phyloP scores from a whole-genome alignment of 2,888 invertebrate species.

The Lycophotia porphyrea region DNA sequence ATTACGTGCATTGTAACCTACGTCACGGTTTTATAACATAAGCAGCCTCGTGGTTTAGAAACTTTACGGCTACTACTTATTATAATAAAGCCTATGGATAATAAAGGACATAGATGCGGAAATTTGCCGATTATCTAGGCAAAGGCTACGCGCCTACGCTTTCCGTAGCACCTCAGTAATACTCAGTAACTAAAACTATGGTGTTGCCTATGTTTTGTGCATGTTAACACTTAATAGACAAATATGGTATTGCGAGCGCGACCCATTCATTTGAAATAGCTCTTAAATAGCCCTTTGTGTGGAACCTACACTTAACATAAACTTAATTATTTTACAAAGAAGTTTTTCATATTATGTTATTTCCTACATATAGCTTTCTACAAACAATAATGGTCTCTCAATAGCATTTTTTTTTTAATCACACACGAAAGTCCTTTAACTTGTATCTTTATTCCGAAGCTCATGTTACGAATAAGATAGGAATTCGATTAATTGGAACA shows the following conservation, averaged over 20 bases:
- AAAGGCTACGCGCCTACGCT: not conserved
- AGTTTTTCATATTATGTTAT: not conserved
- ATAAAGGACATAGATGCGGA: not conserved
- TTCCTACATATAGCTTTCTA: not conserved
- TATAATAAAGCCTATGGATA: not conserved
- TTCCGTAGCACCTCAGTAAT: slow-evolving; percentile 3
- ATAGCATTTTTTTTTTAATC: not conserved
- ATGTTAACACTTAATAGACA: not conserved
- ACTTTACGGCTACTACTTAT: slow-evolving; percentile 1
- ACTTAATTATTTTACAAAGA: not conserved
- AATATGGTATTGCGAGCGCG: not conserved
- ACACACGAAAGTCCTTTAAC: not conserved
- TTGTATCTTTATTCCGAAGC: not conserved
- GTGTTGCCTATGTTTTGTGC: not conserved
- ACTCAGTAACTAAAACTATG: not conserved
- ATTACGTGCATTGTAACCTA: not conserved
- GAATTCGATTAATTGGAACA: slow-evolving; percentile 54
- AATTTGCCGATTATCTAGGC: not conserved
- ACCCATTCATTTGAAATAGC: not conserved
- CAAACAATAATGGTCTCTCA: not conserved
- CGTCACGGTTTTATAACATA: not conserved
- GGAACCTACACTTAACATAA: not conserved
- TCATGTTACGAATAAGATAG: slow-evolving; percentile 28
- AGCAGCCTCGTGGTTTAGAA: not conserved
- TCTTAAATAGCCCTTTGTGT: not conserved